Base-by-base conservation (phyloP, 2,113 vertebrate species). In the Aphyosemion australe region DNA sequence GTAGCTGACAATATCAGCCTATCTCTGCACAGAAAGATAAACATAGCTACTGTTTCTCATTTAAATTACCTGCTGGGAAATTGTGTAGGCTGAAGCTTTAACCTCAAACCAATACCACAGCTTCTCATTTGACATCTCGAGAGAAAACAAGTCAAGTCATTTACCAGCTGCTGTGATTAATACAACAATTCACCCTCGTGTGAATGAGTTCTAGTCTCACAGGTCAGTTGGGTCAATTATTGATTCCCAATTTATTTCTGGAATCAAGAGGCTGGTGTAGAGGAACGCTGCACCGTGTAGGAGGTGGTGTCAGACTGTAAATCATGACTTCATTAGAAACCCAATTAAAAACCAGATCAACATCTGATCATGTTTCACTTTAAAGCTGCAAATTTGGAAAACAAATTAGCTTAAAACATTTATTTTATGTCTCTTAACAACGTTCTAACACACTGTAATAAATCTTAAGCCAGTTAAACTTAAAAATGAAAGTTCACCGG, bases 31-130 rank as follows among this genome's bases (percentile, higher is more conserved):
- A 50, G 21, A 67, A 69, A 72, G 67, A 80, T 86, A 84, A 83
- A 88, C 56, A 85, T 31, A 82, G 78, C 63, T 21, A 21, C 39
- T 16, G 32, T 80, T 47, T 74, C 43, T 78, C n/a, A 84, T 90
- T 85, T 75, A 84, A 86, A 88, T 84, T 19, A 78, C 74, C 63
- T 89, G 75, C 86, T 84, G 80, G 89, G 80, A 89, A 89, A 81
- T 70, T 72, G 74, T 84, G 79, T 80, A 69, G 74, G 78, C 37
- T 47, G 57, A 53, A 59, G 39, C 67, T 65, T 52, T 77, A 66
- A 88, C 82, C 73, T 85, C 84, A 83, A 87, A 86, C 73, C 68
- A 71, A 67, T 53, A 79, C 83, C 78, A 74, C 85, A 87, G 75
- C 60, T 72, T 80, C 53, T 86, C 49, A 54, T 83, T 49, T 57